Evolutionary conservation across 2,888 invertebrate genomes (phyloP), one percentile per base, ranked within the genome.

Genomic region (Dysmachus trigonus): DNA sequence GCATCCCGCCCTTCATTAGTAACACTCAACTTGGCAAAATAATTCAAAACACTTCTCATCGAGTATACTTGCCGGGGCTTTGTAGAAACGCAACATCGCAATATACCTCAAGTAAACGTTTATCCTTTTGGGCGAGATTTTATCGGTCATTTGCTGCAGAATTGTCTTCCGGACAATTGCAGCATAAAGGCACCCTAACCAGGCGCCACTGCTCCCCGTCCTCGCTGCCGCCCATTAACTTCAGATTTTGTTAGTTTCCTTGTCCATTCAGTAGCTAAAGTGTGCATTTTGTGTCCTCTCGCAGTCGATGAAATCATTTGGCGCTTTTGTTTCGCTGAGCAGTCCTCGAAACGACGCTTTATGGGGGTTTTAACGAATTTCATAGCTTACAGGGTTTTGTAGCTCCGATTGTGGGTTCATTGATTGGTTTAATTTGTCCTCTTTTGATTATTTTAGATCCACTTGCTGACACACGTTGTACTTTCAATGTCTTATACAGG

Each of bases 161-260:
- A 76, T 76, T 76, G 76, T 76, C 76, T 76, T 38, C 38, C 76
- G 76, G 38, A 35, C 76, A 76, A 76, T 76, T 76, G 76, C 76
- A 76, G 8, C 38, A 76, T 76, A 76, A 76, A 76, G n/a, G 22
- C 38, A 38, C 35, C 18, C 35, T n/a, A 10, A 8, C 8, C 31
- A 15, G 27, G 27, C 71, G 71, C n/a, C 71, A 10, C 31, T 2
- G 10, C 72, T 6, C 74, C 35, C n/a, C n/a, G n/a, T n/a, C n/a
- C 10, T 10, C 38, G 13, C 22, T 6, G 5, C 0, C 7, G 13
- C 8, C 74, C 76, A 76, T 76, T 76, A 76, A 7, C 35, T 76
- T 76, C 76, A 76, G 76, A 76, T 76, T 35, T 76, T 22, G 35
- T 76, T 18, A 76, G 76, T 38, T 76, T 76, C 38, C 22, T 35